Evolutionary conservation across 1,140 invertebrate species (phyloP).

Genomic region (Plodia interpunctella): DNA sequence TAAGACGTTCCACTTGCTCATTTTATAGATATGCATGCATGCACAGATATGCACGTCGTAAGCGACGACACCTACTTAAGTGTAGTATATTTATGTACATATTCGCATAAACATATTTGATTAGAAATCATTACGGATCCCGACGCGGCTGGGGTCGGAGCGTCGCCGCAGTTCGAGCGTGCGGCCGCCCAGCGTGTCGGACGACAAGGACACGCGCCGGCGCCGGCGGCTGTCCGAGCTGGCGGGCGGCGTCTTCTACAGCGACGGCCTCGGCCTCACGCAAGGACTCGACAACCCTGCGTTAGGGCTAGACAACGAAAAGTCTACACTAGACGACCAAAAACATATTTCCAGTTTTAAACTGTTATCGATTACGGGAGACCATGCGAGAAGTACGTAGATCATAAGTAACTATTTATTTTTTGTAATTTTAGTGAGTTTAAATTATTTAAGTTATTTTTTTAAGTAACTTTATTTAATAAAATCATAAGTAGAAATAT

Average conservation of each 20-base stretch:
- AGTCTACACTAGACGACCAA: conserved; percentile 39
- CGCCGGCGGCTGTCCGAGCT: conserved; percentile 61
- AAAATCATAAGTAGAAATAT: conserved; percentile 9
- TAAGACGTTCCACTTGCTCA: too few relatives aligned
- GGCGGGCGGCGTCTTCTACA: conserved; percentile 69
- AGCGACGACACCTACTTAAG: too few relatives aligned
- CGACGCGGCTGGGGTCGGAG: conserved; percentile 50
- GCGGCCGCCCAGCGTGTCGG: conserved; percentile 53
- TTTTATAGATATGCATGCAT: too few relatives aligned
- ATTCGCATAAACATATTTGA: conserved; percentile 7
- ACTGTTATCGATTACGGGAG: conserved; percentile 18
- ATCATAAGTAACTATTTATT: not conserved
- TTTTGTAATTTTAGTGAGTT: not conserved
- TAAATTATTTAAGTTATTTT: not conserved
- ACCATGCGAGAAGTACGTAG: conserved; percentile 12
- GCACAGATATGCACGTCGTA: too few relatives aligned
- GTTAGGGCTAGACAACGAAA: conserved; percentile 48
- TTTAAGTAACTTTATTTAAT: too few relatives aligned
- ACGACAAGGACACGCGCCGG: conserved; percentile 63
- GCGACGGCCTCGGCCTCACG: conserved; percentile 45
- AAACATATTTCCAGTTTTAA: conserved; percentile 41
- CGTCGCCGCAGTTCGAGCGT: conserved; percentile 63
- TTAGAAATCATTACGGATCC: conserved; percentile 51
- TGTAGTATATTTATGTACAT: not conserved
- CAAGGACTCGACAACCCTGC: conserved; percentile 57